Percentiles rank a stretch among this genome's conserved stretches.
These are phyloP conservation scores for Parauchenoglanis ngamensis DNA, from an alignment of 2,797 vertebrate genomes.

Conservation along the genomic window DNA sequence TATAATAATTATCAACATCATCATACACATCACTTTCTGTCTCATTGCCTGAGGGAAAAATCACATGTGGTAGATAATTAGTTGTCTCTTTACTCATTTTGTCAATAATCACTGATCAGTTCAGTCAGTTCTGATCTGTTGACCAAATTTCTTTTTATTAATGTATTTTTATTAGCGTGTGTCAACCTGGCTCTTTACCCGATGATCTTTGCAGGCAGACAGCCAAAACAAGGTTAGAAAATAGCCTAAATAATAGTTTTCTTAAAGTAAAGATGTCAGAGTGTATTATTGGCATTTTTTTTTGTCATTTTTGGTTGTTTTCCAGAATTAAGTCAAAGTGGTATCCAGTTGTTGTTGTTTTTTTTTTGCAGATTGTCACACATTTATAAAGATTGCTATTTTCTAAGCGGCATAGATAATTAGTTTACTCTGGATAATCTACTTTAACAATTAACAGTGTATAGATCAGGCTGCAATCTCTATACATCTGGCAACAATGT, in stretches of 20 bases:
- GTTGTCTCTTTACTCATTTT: not conserved
- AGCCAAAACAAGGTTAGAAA: not conserved
- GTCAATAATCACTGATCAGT: not conserved
- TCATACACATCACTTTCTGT: not conserved
- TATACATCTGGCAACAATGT: not conserved
- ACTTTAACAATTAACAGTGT: not conserved
- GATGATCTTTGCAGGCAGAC: not conserved
- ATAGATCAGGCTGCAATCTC: not conserved
- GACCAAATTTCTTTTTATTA: not conserved
- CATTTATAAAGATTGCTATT: not conserved
- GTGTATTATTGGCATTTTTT: not conserved
- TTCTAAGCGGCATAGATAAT: not conserved
- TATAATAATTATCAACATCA: not conserved
- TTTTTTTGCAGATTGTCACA: not conserved
- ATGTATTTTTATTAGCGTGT: not conserved
- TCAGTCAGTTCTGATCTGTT: not conserved
- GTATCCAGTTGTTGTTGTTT: not conserved
- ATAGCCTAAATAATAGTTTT: not conserved
- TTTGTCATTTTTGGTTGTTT: not conserved
- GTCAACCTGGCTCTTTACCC: not conserved
- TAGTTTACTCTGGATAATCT: not conserved
- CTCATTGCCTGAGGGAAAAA: not conserved
- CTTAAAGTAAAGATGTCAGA: not conserved
- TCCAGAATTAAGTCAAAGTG: not conserved
- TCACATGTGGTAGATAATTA: not conserved